phyloP scores from a whole-genome alignment of 2,888 invertebrate genomes.

The Anorthoa munda region DNA sequence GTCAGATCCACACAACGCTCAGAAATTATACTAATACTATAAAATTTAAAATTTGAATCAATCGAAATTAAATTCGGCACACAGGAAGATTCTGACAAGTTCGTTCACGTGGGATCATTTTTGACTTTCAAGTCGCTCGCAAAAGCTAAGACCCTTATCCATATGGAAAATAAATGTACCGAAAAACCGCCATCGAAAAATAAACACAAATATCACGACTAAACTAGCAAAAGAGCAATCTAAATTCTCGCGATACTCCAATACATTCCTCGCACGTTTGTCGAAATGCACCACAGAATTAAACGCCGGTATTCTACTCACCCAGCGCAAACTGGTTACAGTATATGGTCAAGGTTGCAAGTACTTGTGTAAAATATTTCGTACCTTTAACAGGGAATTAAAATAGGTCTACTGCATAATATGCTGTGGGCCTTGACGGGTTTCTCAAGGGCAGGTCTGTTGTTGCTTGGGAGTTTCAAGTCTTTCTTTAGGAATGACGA shows the following conservation, averaged over 20 bases:
- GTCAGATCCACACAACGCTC: not conserved
- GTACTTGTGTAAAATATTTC: conserved; percentile 55
- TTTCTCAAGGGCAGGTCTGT: conserved; percentile 46
- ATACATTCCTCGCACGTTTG: conserved; percentile 33
- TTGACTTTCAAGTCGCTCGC: too few relatives aligned
- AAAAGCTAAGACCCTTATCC: too few relatives aligned
- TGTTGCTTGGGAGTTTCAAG: conserved; percentile 4
- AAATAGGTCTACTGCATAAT: conserved; percentile 57
- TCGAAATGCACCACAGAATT: conserved; percentile 14
- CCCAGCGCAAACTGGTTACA: conserved; percentile 55
- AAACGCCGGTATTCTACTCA: conserved; percentile 23
- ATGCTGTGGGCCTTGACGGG: conserved; percentile 48
- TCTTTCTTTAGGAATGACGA: conserved; percentile 1
- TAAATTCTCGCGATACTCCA: conserved; percentile 21
- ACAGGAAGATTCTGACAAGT: too few relatives aligned
- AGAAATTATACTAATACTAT: too few relatives aligned
- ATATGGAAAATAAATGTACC: too few relatives aligned
- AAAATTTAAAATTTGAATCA: too few relatives aligned
- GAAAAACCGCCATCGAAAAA: not conserved
- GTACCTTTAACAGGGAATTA: conserved; percentile 35
- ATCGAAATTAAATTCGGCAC: too few relatives aligned
- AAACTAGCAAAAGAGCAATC: conserved; percentile 25
- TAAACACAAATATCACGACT: not conserved
- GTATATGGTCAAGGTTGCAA: conserved; percentile 62
- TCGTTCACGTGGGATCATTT: too few relatives aligned